Base-by-base conservation (phyloP, 2,888 invertebrate genomes). In the Tetragonula carbonaria region DNA sequence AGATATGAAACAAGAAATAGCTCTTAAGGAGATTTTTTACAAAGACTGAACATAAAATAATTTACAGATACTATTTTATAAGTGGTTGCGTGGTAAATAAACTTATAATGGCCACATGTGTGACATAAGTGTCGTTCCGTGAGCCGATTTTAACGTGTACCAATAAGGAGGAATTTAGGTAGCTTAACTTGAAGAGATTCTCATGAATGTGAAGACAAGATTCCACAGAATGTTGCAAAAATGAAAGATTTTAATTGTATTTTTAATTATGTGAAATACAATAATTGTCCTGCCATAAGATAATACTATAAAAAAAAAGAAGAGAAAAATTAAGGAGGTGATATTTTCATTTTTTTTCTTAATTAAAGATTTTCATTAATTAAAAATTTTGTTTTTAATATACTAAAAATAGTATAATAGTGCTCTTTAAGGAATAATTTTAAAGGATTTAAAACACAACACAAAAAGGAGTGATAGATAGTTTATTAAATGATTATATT, bases 51-150 rank as follows among this genome's bases (percentile, higher is more conserved):
- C 66, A 74, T 74, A 71, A 84, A 86, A 80, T 72, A 86, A 83
- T 83, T 86, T 79, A 78, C 73, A 80, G 74, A 84, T 84, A 75
- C 82, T 86, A 86, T 87, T 87, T 87, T 87, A 74, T 77, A 86
- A 80, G 84, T 86, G 79, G 65, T 80, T 83, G 72, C 38, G 79
- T 81, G 77, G 55, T 74, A 80, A 80, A 75, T 62, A 65, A 80
- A 74, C 45, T 51, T 66, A 76, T 59, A 53, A 66, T 33, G 38
- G 28, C 53, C 23, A 51, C n/a, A 57, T 66, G 53, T 53, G 74
- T 16, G 38, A 21, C 28, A 63, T 14, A 23, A 66, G 55, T 74
- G 65, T 71, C 18, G 72, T 67, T 63, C 59, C 28, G 55, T 45
- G 50, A 59, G 23, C 8, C 67, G 59, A 70, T 76, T 73, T 66